Conservation (phyloP, 2,888 invertebrate genomes). For the Leucoptera coffeella region DNA sequence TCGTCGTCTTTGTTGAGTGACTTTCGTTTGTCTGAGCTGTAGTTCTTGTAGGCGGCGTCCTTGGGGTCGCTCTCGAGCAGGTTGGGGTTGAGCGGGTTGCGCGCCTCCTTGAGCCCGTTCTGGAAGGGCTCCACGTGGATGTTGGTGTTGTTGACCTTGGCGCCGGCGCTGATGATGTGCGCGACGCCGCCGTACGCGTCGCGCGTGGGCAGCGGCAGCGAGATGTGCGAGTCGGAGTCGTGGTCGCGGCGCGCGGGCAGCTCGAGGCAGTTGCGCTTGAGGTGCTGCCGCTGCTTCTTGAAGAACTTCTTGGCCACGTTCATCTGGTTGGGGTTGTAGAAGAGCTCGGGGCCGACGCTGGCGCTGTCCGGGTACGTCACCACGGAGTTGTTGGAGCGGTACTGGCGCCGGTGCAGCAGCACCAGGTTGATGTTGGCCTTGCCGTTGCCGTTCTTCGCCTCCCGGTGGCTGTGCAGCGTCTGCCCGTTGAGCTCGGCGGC, state of each 20-base stretch:
- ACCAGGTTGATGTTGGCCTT: conserved; percentile 65
- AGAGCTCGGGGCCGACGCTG: conserved; percentile 63
- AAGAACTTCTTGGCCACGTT: conserved; percentile 91
- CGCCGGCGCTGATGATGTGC: conserved; percentile 61
- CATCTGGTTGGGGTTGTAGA: conserved; percentile 91
- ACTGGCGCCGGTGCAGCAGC: conserved; percentile 65
- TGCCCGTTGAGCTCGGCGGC: conserved; percentile 57
- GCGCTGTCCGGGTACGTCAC: conserved; percentile 51
- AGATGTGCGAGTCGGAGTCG: conserved; percentile 44
- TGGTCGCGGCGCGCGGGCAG: conserved; percentile 56
- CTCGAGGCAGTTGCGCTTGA: conserved; percentile 68
- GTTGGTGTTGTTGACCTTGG: conserved; percentile 77
- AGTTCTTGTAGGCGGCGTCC: conserved; percentile 38
- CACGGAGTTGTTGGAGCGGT: conserved; percentile 61
- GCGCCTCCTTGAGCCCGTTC: conserved; percentile 50
- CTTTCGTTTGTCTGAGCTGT: conserved; percentile 22
- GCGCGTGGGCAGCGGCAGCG: conserved; percentile 39
- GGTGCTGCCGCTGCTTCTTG: conserved; percentile 72
- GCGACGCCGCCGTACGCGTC: conserved; percentile 48
- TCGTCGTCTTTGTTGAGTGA: conserved; percentile 33
- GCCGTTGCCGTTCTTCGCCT: conserved; percentile 30
- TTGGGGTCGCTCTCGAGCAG: conserved; percentile 59
- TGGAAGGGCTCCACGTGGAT: conserved; percentile 61
- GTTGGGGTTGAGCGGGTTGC: conserved; percentile 48
- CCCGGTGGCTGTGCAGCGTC: conserved; percentile 31